Evolutionary conservation across 2,797 vertebrate species (phyloP).

Genomic region (Gadopsis bispinosus): DNA sequence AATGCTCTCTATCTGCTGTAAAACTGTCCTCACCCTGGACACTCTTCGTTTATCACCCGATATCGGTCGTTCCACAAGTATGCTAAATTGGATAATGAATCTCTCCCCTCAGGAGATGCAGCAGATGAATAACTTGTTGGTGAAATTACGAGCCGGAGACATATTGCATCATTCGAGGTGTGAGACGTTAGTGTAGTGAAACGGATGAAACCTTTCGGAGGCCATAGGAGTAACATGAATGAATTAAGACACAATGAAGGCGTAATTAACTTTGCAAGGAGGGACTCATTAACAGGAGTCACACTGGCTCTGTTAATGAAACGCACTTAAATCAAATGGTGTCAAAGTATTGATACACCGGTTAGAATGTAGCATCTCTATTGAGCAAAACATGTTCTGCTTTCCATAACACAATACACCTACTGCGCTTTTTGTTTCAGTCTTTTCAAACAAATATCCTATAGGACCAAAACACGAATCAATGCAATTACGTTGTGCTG

Average conservation of each 20-base stretch:
- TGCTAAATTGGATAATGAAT: conserved; percentile 78
- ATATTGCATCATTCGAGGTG: conserved; percentile 65
- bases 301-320: conserved; percentile 25
- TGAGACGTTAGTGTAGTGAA: conserved; percentile 57
- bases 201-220: conserved; percentile 60
- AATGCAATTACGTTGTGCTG: conserved; percentile 4
- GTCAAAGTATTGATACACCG: not conserved
- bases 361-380: not conserved
- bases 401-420: not conserved
- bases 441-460: not conserved
- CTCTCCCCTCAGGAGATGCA: conserved; percentile 59
- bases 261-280: conserved; percentile 45
- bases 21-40: conserved; percentile 65
- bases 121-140: conserved; percentile 74
- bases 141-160: conserved; percentile 67
- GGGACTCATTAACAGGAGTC: conserved; percentile 45
- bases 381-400: not conserved
- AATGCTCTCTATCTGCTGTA: conserved; percentile 52
- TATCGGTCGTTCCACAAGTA: conserved; percentile 57
- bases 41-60: conserved; percentile 70
- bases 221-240: conserved; percentile 46
- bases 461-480: not conserved
- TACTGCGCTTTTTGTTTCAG: not conserved
- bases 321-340: conserved; percentile 23
- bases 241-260: conserved; percentile 52